These are phyloP conservation scores for Amblyopsis hoosieri DNA, from an alignment of 2,797 vertebrate genomes.

Conservation along the genomic window DNA sequence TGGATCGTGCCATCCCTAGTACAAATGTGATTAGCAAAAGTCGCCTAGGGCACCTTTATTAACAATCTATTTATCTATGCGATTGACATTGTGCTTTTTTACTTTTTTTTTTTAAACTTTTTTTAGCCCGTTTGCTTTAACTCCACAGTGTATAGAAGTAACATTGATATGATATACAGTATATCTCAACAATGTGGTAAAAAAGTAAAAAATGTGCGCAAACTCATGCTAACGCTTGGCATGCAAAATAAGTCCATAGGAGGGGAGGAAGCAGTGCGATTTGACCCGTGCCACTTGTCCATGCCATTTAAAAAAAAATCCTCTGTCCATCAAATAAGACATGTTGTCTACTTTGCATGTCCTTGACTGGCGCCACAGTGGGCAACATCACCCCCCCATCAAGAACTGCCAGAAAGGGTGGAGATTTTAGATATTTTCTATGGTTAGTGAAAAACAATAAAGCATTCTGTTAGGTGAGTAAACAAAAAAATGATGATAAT, in stretches of 20 bases:
- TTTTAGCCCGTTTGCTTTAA: not conserved
- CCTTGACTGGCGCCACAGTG: too few species aligned
- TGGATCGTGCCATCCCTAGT: too few species aligned
- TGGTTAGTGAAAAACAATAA: not conserved
- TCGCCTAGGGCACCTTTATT: not conserved
- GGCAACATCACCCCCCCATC: too few species aligned
- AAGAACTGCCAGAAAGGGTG: too few species aligned
- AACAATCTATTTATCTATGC: slow-evolving; percentile 2
- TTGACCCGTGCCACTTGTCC: not conserved
- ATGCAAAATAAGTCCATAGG: not conserved
- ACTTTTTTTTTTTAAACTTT: not conserved
- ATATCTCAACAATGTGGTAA: slow-evolving; percentile 1
- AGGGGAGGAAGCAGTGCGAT: too few species aligned
- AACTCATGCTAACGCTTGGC: slow-evolving; percentile 13
- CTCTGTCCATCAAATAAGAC: not conserved
- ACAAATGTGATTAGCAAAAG: too few species aligned
- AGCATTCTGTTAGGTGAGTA: slow-evolving; percentile 5
- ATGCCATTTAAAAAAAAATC: not conserved
- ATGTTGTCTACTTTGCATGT: too few species aligned
- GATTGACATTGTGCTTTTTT: not conserved
- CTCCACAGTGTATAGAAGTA: not conserved
- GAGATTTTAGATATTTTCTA: too few species aligned
- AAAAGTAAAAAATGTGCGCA: slow-evolving; percentile 1
- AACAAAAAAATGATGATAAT: not conserved
- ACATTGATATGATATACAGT: not conserved